phyloP scores from a whole-genome alignment of 2,113 vertebrate genomes.

The Rissa tridactyla region DNA sequence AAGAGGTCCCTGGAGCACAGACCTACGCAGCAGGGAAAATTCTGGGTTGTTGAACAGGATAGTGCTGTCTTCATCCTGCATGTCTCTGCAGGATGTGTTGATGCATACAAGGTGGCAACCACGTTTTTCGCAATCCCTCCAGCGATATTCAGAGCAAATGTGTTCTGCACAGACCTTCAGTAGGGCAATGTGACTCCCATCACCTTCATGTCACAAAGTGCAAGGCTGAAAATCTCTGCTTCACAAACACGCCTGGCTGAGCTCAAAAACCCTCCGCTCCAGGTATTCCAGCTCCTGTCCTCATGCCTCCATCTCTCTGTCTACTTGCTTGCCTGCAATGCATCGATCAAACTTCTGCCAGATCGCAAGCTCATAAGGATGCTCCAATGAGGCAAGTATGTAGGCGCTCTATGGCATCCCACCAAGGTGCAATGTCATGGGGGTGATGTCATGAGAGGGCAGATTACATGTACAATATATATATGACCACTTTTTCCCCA shows the following conservation, averaged over 20 bases:
- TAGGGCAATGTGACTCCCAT: accelerated
- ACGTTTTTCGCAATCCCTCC: neutral
- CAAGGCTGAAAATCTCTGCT: neutral
- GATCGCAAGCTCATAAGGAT: accelerated
- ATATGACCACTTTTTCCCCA: accelerated
- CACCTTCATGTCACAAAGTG: neutral
- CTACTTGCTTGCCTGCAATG: neutral
- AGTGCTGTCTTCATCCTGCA: neutral
- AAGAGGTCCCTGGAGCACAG: neutral
- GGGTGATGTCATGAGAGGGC: neutral
- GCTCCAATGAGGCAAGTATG: accelerated
- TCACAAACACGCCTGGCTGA: neutral
- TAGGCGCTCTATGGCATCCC: accelerated
- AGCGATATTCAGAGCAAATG: accelerated
- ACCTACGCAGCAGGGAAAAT: neutral
- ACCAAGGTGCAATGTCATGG: neutral
- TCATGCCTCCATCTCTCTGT: accelerated
- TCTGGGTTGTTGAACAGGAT: neutral
- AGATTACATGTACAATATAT: accelerated
- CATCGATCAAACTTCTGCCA: neutral
- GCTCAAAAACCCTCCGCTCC: accelerated
- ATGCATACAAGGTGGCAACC: neutral
- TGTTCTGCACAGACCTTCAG: neutral
- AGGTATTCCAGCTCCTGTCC: neutral
- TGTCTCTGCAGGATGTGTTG: neutral